These are phyloP conservation scores for Helostoma temminkii DNA, from an alignment of 2,797 vertebrate species.

Conservation along the genomic window DNA sequence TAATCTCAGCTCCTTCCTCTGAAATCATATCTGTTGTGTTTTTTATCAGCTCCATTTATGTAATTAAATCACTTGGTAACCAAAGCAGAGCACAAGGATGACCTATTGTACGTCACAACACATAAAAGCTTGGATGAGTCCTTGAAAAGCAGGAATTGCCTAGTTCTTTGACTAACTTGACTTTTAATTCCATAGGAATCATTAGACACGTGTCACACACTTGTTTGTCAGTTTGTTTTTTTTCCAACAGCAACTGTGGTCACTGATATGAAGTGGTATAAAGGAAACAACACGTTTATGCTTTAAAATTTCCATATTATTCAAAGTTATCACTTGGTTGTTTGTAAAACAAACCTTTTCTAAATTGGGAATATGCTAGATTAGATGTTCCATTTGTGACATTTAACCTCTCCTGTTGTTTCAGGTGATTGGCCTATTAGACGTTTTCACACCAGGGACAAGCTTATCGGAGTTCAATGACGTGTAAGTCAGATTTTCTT, in stretches of 20 bases:
- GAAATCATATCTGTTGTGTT: slow-evolving; percentile 20
- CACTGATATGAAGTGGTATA: background rate
- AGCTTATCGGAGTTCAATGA: slow-evolving; percentile 95
- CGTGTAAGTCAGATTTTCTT: slow-evolving; percentile 88
- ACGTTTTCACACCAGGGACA: slow-evolving; percentile 93
- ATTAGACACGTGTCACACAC: background rate
- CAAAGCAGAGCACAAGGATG: background rate
- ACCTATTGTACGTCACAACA: background rate
- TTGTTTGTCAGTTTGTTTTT: background rate
- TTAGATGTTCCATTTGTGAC: slow-evolving; percentile 41
- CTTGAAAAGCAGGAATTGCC: slow-evolving; percentile 3
- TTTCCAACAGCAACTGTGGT: background rate
- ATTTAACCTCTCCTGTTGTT: slow-evolving; percentile 37
- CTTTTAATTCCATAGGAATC: background rate
- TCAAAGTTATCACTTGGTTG: background rate
- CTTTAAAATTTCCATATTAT: background rate
- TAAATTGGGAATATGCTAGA: background rate
- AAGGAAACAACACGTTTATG: too few species aligned
- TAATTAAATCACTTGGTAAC: slow-evolving; percentile 16
- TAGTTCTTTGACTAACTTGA: background rate
- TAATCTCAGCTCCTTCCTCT: background rate
- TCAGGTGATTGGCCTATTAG: slow-evolving; percentile 97
- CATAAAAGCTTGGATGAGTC: background rate
- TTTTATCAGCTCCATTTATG: slow-evolving; percentile 6
- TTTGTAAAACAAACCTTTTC: slow-evolving; percentile 9